A percentile compares a stretch with the other conserved stretches of the same genome.
phyloP scores from a whole-genome alignment of 2,113 vertebrate genomes.

The Malurus alboscapulatus region DNA sequence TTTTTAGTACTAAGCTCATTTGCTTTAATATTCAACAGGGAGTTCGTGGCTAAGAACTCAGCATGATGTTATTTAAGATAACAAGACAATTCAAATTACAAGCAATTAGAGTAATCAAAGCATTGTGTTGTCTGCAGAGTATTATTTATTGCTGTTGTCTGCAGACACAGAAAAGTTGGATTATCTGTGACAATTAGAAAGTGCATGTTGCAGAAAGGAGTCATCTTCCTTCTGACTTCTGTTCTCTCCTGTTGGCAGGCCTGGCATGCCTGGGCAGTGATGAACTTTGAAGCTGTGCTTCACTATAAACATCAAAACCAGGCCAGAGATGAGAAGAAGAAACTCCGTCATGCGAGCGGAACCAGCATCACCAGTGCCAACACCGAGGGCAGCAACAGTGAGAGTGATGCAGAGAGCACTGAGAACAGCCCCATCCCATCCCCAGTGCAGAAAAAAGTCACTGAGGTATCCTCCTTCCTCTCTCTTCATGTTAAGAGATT shows the following conservation, averaged over 20 bases:
- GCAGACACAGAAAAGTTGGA: background rate
- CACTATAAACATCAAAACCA: constrained; percentile 98
- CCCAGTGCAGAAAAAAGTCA: constrained; percentile 91
- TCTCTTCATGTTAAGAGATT: background rate
- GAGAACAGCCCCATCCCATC: constrained; percentile 94
- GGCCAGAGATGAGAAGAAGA: constrained; percentile 92
- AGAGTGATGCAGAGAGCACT: constrained; percentile 88
- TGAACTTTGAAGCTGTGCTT: constrained; percentile 98
- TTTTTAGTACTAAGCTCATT: background rate
- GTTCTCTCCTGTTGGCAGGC: constrained; percentile 75
- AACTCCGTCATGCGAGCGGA: constrained; percentile 86
- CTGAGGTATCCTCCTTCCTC: constrained; percentile 78
- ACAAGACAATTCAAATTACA: background rate
- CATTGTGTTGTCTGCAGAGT: background rate
- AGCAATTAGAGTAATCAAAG: background rate
- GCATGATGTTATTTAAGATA: background rate
- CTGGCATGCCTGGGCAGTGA: constrained; percentile 99
- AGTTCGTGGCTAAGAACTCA: background rate
- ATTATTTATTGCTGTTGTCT: background rate
- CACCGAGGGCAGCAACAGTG: constrained; percentile 94
- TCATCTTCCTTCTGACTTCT: background rate
- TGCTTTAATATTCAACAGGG: background rate
- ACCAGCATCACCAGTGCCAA: constrained; percentile 86
- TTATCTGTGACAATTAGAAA: background rate
- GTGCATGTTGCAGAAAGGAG: background rate